phyloP scores from a whole-genome alignment of 2,888 invertebrate species.

The Mesorhabditis belari region DNA sequence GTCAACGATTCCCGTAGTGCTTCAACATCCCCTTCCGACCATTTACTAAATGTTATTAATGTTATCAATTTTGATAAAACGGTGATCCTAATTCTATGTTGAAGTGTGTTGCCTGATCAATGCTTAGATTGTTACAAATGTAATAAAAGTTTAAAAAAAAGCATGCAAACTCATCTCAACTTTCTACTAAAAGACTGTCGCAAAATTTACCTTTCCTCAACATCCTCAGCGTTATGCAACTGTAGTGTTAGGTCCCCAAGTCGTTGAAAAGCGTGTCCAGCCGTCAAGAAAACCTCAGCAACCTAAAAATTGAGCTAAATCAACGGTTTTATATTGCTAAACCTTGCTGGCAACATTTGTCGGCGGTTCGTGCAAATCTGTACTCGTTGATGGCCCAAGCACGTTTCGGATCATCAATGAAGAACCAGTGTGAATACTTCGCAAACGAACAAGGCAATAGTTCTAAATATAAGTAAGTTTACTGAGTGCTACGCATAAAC shows the following conservation, averaged over 20 bases:
- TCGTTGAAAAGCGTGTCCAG: conserved; percentile 47
- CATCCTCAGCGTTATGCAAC: conserved; percentile 25
- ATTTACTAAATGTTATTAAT: conserved; percentile 36
- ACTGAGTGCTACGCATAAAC: too few relatives aligned
- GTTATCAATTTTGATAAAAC: too few relatives aligned
- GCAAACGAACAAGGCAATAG: too few relatives aligned
- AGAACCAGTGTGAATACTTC: too few relatives aligned
- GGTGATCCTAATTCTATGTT: too few relatives aligned
- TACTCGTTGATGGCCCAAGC: not conserved
- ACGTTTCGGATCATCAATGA: not conserved
- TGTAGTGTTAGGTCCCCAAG: conserved; percentile 45
- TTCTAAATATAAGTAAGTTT: too few relatives aligned
- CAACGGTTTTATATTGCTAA: not conserved
- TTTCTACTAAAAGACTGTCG: not conserved
- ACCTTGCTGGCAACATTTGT: conserved; percentile 26
- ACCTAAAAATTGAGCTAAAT: conserved; percentile 20
- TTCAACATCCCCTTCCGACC: conserved; percentile 44
- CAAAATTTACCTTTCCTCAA: conserved; percentile 21
- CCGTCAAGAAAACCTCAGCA: conserved; percentile 47
- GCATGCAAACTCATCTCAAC: not conserved
- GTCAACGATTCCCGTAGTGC: conserved; percentile 35
- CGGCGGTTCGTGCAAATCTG: conserved; percentile 10
- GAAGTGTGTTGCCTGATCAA: too few relatives aligned
- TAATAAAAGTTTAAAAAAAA: not conserved
- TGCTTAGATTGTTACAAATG: too few relatives aligned